Base-by-base conservation (phyloP, 2,888 invertebrate species). In the Dendrolimus pini region DNA sequence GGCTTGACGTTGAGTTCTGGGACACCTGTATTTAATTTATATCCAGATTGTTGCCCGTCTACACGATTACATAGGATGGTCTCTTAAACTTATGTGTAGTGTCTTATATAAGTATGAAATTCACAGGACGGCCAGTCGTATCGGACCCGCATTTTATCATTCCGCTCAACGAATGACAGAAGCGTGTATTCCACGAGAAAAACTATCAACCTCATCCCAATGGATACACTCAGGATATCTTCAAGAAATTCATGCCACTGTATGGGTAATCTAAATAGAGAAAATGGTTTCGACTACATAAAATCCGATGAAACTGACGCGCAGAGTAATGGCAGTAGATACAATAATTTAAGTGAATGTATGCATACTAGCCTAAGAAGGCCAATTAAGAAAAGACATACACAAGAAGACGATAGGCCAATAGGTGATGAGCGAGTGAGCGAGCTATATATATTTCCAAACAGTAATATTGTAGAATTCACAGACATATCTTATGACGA, bases 381-480 rank as follows among this genome's bases (percentile, higher is more conserved):
- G 65, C 69, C 69, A 56, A 64, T 12, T 70, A 41, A 65, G 62
- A 9, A 75, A 64, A 74, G 75, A 61, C 64, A 72, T 54, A 58
- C 74, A 8, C 69, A 65, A 52, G 69, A 73, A 52, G 74, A 78
- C 9, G 82, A 83, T 14, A 56, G 73, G 56, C 84, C 87, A 3
- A 71, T 80, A 41, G 83, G 82, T 0, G 87, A 89, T 56, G 89
- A 89, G 62, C 76, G 86, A 69, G 83, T 89, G 56, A 83, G 86
- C 61, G 89, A 90, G 62, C 64, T 90, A 60, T 90, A 90, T 59
- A 89, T 90, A 63, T 90, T 90, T 65, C 90, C 89, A 52, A 89
- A 89, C 61, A 89, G 89, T 65, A 83, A 83, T 61, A 82, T 88
- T 54, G 89, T 90, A 52, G 89, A 90, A 68, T 89, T 89, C 61